Conservation (phyloP, 2,113 vertebrate genomes). For the Motacilla tschutschensis region DNA sequence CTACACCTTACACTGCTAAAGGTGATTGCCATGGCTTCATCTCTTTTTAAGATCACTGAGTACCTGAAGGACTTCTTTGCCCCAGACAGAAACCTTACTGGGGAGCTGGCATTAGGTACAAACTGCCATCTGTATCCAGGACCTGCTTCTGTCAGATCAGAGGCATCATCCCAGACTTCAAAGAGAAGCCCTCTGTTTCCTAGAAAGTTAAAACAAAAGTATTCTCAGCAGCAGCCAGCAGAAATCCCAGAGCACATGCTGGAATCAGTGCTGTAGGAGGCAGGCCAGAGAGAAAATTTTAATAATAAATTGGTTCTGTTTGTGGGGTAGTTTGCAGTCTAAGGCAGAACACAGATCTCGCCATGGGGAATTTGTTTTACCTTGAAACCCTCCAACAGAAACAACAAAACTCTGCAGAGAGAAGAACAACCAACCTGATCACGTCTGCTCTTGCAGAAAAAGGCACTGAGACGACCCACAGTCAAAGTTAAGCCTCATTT, state of each 20-base stretch:
- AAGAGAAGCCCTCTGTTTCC: constrained; percentile 79
- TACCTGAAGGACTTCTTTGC: constrained; percentile 72
- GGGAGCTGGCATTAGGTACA: constrained; percentile 71
- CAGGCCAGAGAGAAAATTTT: neutral
- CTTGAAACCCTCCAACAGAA: neutral
- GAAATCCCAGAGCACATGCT: neutral
- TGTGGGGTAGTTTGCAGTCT: neutral
- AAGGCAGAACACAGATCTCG: neutral
- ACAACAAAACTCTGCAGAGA: neutral
- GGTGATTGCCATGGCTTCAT: neutral
- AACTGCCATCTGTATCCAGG: constrained; percentile 67
- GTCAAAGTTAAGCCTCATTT: neutral
- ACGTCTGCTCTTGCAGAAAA: neutral
- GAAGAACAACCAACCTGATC: neutral
- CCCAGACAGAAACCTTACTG: constrained; percentile 55
- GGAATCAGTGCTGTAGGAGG: neutral
- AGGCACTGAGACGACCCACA: neutral
- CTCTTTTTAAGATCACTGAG: neutral
- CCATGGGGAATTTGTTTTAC: neutral
- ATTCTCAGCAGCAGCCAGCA: neutral
- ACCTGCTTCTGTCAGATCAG: constrained; percentile 53
- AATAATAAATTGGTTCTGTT: neutral
- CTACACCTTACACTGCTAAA: neutral
- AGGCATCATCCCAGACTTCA: constrained; percentile 69
- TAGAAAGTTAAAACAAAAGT: constrained; percentile 47